Base-by-base conservation (phyloP, 2,888 invertebrate species). In the Griposia aprilina region DNA sequence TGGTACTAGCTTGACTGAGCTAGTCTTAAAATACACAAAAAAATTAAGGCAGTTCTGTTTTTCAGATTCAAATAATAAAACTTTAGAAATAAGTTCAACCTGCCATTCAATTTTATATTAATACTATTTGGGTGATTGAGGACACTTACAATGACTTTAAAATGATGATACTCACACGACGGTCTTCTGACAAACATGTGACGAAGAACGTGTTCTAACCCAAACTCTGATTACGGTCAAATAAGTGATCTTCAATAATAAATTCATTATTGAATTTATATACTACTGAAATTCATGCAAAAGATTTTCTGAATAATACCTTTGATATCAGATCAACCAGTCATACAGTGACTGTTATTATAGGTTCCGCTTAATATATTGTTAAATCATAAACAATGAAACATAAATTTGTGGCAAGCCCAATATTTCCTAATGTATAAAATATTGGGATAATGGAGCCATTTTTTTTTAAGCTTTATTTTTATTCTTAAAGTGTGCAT, bases 101-200 rank as follows among this genome's bases (percentile, higher is more conserved):
- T 15, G 15, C 0, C 10, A 17, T 36, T 30, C n/a, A 15, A 52
- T 36, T 17, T 30, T n/a, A 7, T 11, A 23, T 17, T 6, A 15
- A 20, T n/a, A 26, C 13, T 45, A 5, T 0, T 11, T n/a, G 6
- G 15, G 0, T 15, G 4, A 52, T 57, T 41, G 60, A 52, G 2
- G 60, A 67, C 15, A 62, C 77, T 80, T 85, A 76, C 45, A 69
- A 72, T 73, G 83, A 79, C 88, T 90, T 88, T 90, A 87, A 93
- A 76, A 97, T 97, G 97, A 97, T 97, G 97, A 97, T 91, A 96
- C 89, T 93, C 95, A 95, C 97, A 97, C 97, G 97, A 97, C 97
- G 97, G 97, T 97, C 97, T 97, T 97, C 97, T 95, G 97, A 97
- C 55, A 85, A 95, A 93, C 71, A 95, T 84, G 89, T 97, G 97